Base-by-base conservation (phyloP, 2,113 vertebrate genomes). In the Furnarius figulus region DNA sequence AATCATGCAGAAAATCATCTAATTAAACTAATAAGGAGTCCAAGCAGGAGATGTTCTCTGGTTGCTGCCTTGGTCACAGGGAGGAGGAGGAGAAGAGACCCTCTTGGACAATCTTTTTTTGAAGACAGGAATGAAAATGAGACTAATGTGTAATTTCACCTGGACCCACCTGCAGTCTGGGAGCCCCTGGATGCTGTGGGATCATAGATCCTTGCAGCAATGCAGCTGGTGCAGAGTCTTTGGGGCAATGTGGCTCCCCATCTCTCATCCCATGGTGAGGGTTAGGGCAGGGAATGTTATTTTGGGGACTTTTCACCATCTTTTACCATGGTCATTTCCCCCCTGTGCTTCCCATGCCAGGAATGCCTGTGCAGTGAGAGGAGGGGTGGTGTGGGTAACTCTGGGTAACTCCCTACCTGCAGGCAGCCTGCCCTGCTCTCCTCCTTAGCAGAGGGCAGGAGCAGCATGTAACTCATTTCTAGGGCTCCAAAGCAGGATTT, bases 11-110 rank as follows among this genome's bases (percentile, higher is more conserved):
- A 97, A 97, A 97, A 98, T 95, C 46, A 90, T 91, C 93, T 96
- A 90, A 97, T 97, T 97, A 95, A 97, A 94, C 75, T 96, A 96
- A 97, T 94, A 95, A 96, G 89, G 95, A 97, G 92, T 93, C 95
- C 93, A 58, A 95, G 80, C 71, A 12, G 50, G 86, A 86, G 85
- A 94, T 73, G 67, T 90, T 37, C 49, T 77, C 47, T 31, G 17
- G 68, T 84, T 84, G 49, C 80, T 87, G 90, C 85, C 93, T 95
- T 92, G 79, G 82, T 89, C 87, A 89, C 82, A 84, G 24, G 24
- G 39, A 85, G 85, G 79, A 80, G 56, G 79, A 14, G n/a, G 25
- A 19, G 28, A 30, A 66, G 46, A 90, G 83, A 84, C 73, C 73
- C 73, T 33, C 90, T 65, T 55, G 81, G 86, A 72, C 56, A 47